Evolutionary conservation across 35 echinoderm and acorn worm genomes (phyloP).

Genomic region (Lytechinus pictus): DNA sequence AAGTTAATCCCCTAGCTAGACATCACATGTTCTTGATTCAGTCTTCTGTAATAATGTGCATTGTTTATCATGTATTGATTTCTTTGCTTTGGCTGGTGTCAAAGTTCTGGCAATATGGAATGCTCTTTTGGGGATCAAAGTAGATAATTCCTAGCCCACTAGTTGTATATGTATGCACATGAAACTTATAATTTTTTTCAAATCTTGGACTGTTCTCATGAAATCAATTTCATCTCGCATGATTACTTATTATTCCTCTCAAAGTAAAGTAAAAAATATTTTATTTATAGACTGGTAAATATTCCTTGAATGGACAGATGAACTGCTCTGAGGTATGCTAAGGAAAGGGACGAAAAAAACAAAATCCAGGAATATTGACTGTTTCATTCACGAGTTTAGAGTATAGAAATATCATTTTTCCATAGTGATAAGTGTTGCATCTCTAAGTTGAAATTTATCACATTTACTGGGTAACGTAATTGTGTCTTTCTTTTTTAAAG

Average conservation of each 20-base stretch:
- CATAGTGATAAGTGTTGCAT: background rate
- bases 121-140: background rate
- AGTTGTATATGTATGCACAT: too few species aligned
- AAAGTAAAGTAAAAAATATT: too few species aligned
- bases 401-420: background rate
- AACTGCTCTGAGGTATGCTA: background rate
- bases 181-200: too few species aligned
- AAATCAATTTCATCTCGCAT: too few species aligned
- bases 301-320: background rate
- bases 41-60: background rate
- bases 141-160: background rate
- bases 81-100: background rate
- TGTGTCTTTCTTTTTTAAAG: too few species aligned
- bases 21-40: background rate
- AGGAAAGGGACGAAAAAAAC: background rate
- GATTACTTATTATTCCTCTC: too few species aligned
- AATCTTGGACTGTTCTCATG: too few species aligned
- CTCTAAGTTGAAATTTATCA: background rate
- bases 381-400: background rate
- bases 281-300: background rate
- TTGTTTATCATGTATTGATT: background rate
- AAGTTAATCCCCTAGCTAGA: background rate
- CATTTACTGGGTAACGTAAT: background rate
- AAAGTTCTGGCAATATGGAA: background rate
- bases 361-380: background rate